A percentile compares a stretch with the other conserved stretches of the same genome.
Evolutionary conservation across 2,888 invertebrate species (phyloP).

Genomic region (Oxytorus armatus): DNA sequence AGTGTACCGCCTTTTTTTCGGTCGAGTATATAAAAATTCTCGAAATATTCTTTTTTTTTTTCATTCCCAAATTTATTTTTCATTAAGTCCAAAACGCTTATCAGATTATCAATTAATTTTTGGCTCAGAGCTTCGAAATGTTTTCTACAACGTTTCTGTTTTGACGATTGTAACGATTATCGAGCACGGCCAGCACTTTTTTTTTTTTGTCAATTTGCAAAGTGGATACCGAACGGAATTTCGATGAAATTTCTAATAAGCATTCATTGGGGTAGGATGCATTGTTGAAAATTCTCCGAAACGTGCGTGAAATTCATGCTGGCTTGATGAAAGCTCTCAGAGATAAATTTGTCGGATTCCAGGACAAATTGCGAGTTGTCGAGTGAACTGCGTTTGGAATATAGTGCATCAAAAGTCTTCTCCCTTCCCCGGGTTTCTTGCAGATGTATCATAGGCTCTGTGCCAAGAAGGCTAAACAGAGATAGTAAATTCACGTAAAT

Average conservation of each 20-base stretch:
- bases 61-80: no score
- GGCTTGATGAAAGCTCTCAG: not conserved
- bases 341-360: conserved; percentile 58
- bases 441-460: conserved; percentile 46
- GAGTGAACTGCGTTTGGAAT: conserved; percentile 33
- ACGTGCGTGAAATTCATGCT: conserved; percentile 8
- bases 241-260: not conserved
- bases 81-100: no score
- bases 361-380: conserved; percentile 52
- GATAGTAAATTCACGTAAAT: conserved; percentile 33
- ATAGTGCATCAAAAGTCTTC: conserved; percentile 47
- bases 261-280: not conserved
- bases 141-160: no score
- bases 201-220: not conserved
- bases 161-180: no score
- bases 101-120: no score
- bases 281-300: not conserved
- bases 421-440: no score
- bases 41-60: no score
- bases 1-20: no score
- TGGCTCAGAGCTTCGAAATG: no score
- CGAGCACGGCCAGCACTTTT: no score
- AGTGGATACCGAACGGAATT: not conserved
- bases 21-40: no score
- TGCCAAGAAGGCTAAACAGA: conserved; percentile 55